Base-by-base conservation (phyloP, 2,888 invertebrate genomes). In the Clunio marinus region DNA sequence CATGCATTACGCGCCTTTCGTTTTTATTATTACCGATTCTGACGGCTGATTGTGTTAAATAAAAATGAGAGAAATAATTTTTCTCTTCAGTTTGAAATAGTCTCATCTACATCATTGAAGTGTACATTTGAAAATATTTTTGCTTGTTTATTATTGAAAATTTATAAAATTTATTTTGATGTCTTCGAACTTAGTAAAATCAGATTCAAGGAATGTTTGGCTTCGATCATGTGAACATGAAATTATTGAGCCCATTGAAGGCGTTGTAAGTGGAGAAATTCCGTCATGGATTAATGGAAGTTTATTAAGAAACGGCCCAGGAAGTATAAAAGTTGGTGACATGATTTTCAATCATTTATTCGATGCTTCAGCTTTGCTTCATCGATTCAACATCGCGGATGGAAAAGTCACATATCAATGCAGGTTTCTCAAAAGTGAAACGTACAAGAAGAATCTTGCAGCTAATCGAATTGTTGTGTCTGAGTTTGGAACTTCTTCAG, bases 261-360 rank as follows among this genome's bases (percentile, higher is more conserved):
- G 84, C n/a, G 73, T 74, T 69, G 72, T 80, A 2, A 75, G 74
- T 70, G 83, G 83, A 7, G 72, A 71, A 24, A 80, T 87, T 70
- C 87, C 88, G 0, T 70, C 73, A 45, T 88, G 87, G 86, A 72
- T 88, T 28, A 79, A 78, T 55, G 88, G 87, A 2, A 79, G 80
- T 1, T 75, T 88, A 46, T 73, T 86, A 17, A 76, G 86, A 70
- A 87, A 88, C 74, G 89, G 89, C 4, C 86, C 88, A 0, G 88
- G 88, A 3, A 82, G 83, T 67, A 76, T 84, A 22, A 81, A 84
- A 75, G 82, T 85, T 65, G 87, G 87, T 0, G 76, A 83, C 17
- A 80, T 83, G 70, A 77, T 77, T 63, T 86, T 84, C 73, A 78
- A 83, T 58, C 88, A 89, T 76, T 76, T 87, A 69, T 89, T 89